Evolutionary conservation across 2,797 vertebrate genomes (phyloP).

Genomic region (Nannoperca obscura): DNA sequence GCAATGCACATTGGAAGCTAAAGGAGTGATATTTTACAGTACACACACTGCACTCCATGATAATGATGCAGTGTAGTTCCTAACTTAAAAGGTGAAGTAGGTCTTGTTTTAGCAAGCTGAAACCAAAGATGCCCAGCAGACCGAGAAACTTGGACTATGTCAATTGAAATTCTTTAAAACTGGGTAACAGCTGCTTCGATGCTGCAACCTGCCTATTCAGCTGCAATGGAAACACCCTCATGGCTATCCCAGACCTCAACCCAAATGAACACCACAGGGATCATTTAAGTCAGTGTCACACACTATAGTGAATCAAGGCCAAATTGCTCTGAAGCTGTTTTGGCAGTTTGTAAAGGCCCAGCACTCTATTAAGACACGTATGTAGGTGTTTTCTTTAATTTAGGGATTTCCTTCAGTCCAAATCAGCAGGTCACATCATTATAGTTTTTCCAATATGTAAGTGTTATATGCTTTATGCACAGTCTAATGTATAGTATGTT

Average conservation of each 20-base stretch:
- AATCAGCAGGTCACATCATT: conserved; percentile 23
- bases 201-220: conserved; percentile 48
- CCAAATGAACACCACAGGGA: conserved; percentile 31
- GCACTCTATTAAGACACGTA: conserved; percentile 51
- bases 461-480: conserved; percentile 21
- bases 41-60: not conserved
- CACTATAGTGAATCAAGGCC: conserved; percentile 37
- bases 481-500: conserved; percentile 6
- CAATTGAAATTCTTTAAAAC: conserved; percentile 72
- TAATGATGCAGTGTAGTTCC: conserved; percentile 7
- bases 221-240: conserved; percentile 49
- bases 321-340: conserved; percentile 45
- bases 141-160: conserved; percentile 48
- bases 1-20: conserved; percentile 23
- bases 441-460: conserved; percentile 53
- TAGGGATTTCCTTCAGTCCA: conserved; percentile 49
- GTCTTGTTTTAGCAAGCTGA: conserved; percentile 57
- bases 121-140: conserved; percentile 54
- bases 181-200: conserved; percentile 69
- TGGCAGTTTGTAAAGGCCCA: conserved; percentile 51
- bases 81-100: conserved; percentile 5
- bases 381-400: conserved; percentile 66
- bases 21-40: conserved; percentile 35
- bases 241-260: conserved; percentile 41
- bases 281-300: conserved; percentile 46